phyloP scores from a whole-genome alignment of 2,113 vertebrate genomes.

The Corydoras maculifer region DNA sequence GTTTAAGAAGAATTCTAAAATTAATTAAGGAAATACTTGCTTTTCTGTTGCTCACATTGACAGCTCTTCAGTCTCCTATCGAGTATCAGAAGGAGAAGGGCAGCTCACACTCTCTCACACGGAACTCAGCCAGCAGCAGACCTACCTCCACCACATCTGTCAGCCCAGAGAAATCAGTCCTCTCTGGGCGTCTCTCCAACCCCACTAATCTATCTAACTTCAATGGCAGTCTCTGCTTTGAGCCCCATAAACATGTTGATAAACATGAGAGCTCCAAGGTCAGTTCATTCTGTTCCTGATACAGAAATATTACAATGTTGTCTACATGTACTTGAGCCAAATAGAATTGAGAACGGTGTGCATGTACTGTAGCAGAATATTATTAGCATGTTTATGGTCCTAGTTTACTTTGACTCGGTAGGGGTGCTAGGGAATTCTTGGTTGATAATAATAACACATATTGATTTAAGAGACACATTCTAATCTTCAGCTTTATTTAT shows the following conservation, averaged over 20 bases:
- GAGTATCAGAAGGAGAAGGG: slow-evolving; percentile 88
- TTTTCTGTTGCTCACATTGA: not conserved
- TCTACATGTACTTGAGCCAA: not conserved
- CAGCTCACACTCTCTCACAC: slow-evolving; percentile 68
- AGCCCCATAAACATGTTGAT: slow-evolving; percentile 71
- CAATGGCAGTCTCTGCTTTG: slow-evolving; percentile 83
- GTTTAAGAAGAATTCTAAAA: not conserved
- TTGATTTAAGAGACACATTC: not conserved
- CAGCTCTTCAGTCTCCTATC: slow-evolving; percentile 93
- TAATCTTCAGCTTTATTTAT: not conserved
- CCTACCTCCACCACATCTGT: slow-evolving; percentile 78
- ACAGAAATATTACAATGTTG: not conserved
- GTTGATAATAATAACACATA: slow-evolving; percentile 8
- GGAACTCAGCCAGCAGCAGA: slow-evolving; percentile 74
- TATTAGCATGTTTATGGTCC: slow-evolving; percentile 26
- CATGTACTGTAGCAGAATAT: slow-evolving; percentile 17
- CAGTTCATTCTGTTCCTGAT: slow-evolving; percentile 36
- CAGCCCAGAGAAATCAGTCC: slow-evolving; percentile 72
- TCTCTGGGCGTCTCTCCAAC: slow-evolving; percentile 71
- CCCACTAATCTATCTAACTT: slow-evolving; percentile 86
- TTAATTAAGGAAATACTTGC: not conserved
- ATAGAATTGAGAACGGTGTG: not conserved
- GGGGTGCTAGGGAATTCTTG: slow-evolving; percentile 4
- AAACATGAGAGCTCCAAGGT: slow-evolving; percentile 77
- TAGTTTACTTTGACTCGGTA: slow-evolving; percentile 13